phyloP scores from a whole-genome alignment of 2,888 invertebrate genomes.

The Agrilus biguttatus region DNA sequence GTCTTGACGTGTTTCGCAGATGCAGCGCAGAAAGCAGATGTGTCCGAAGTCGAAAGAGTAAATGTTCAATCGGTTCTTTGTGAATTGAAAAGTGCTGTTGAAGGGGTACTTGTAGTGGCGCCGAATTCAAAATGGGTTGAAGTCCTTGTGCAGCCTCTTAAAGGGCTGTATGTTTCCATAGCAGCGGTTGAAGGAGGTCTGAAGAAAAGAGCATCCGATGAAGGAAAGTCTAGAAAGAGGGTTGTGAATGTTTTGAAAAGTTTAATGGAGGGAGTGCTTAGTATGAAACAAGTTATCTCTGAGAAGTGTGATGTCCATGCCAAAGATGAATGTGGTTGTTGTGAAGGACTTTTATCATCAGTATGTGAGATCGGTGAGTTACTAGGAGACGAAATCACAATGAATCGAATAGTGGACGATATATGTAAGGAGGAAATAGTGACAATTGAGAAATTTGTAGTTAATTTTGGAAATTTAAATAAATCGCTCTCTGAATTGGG shows the following conservation, averaged over 20 bases:
- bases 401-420: too few relatives aligned
- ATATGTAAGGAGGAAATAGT: too few relatives aligned
- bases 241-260: conserved; percentile 5
- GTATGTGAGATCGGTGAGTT: too few relatives aligned
- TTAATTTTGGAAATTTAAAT: too few relatives aligned
- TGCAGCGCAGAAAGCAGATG: conserved; percentile 1
- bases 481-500: too few relatives aligned
- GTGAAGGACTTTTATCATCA: too few relatives aligned
- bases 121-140: conserved; percentile 6
- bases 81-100: conserved; percentile 1
- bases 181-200: not conserved
- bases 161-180: not conserved
- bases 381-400: too few relatives aligned
- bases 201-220: conserved; percentile 4
- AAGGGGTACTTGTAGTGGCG: conserved; percentile 1
- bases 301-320: too few relatives aligned
- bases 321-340: too few relatives aligned
- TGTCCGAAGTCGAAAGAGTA: conserved; percentile 1
- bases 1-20: not conserved
- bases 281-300: too few relatives aligned
- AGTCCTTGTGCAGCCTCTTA: not conserved
- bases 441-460: too few relatives aligned
- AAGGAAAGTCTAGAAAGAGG: conserved; percentile 8
- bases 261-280: not conserved
- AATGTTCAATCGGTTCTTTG: conserved; percentile 3